These are phyloP conservation scores for Cantharis flavilabris DNA, from an alignment of 2,888 invertebrate species.

Conservation along the genomic window DNA sequence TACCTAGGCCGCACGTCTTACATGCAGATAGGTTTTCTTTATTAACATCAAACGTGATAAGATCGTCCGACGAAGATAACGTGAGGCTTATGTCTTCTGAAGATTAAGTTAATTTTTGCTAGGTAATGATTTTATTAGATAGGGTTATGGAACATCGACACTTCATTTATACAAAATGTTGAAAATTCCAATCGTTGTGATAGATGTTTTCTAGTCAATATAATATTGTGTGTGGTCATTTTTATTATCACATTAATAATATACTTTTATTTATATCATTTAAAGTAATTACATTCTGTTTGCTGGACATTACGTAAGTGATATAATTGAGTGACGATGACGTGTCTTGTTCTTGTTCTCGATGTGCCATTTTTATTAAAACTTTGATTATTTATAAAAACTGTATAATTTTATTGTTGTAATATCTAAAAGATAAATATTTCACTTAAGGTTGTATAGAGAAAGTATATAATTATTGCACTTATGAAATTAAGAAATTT, in stretches of 20 bases:
- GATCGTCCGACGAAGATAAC: slow-evolving; percentile 61
- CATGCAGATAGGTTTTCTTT: slow-evolving; percentile 60
- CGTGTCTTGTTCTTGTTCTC: background rate
- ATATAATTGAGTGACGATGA: slow-evolving; percentile 1
- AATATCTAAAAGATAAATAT: background rate
- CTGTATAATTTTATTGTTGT: background rate
- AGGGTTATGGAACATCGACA: slow-evolving; percentile 23
- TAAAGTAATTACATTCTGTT: background rate
- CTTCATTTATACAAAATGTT: slow-evolving; percentile 16
- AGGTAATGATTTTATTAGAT: background rate
- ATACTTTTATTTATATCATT: background rate
- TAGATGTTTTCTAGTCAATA: slow-evolving; percentile 31
- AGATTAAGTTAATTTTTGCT: slow-evolving; percentile 40
- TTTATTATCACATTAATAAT: background rate
- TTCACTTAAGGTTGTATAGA: background rate
- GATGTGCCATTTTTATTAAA: background rate
- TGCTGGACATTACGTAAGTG: background rate
- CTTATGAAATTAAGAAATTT: background rate
- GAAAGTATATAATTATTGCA: background rate
- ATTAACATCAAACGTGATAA: slow-evolving; percentile 59
- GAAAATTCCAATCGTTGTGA: slow-evolving; percentile 28
- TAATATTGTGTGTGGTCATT: slow-evolving; percentile 19
- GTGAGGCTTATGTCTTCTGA: slow-evolving; percentile 59
- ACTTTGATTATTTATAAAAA: background rate
- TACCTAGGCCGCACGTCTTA: slow-evolving; percentile 46